Conservation (phyloP, 2,888 invertebrate genomes). For the Myopa testacea region DNA sequence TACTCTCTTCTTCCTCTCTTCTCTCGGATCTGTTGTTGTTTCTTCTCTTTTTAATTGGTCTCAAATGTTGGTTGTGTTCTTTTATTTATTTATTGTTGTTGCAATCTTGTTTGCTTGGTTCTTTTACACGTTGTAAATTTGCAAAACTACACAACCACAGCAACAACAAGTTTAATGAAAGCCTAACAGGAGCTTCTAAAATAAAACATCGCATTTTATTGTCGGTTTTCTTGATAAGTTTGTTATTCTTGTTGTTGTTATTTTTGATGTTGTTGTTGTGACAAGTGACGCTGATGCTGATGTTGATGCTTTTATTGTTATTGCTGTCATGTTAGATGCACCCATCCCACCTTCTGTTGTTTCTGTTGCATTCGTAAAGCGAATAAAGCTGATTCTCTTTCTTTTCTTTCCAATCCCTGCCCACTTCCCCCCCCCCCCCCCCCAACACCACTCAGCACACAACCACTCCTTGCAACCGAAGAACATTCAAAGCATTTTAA, state of each 20-base stretch:
- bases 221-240: too few species aligned
- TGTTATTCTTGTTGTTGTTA: background rate
- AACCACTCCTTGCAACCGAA: background rate
- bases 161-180: background rate
- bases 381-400: background rate
- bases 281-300: conserved; percentile 23
- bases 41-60: background rate
- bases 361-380: background rate
- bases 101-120: too few species aligned
- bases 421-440: background rate
- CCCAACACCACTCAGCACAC: too few species aligned
- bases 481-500: conserved; percentile 35
- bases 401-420: background rate
- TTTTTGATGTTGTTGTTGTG: conserved; percentile 14
- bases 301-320: conserved; percentile 23
- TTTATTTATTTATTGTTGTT: too few species aligned
- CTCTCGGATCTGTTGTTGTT: too few species aligned
- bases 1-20: too few species aligned
- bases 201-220: too few species aligned
- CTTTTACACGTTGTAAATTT: background rate
- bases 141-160: background rate
- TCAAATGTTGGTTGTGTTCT: background rate
- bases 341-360: conserved; percentile 41
- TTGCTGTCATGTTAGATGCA: conserved; percentile 37
- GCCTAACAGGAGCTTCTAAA: background rate